phyloP scores from a whole-genome alignment of 2,888 invertebrate species.

The Rhamphomyia laevipes region DNA sequence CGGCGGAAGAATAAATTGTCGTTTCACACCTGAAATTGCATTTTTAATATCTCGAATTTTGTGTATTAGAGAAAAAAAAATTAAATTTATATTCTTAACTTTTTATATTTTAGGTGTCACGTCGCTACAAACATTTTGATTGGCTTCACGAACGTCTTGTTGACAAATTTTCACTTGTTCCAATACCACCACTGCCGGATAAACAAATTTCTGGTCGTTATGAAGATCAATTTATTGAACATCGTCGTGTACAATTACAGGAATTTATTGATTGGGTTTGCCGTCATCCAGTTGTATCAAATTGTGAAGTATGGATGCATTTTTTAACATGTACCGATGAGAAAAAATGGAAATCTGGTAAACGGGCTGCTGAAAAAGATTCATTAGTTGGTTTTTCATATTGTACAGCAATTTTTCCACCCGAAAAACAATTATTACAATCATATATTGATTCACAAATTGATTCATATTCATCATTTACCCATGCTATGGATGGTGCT shows the following conservation, averaged over 20 bases:
- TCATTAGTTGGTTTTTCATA: slow-evolving; percentile 80
- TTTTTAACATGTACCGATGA: slow-evolving; percentile 96
- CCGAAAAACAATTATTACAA: slow-evolving; percentile 63
- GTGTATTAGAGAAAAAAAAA: not conserved
- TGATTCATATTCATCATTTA: slow-evolving; percentile 72
- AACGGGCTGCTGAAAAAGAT: slow-evolving; percentile 90
- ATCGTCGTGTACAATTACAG: slow-evolving; percentile 85
- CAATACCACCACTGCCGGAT: slow-evolving; percentile 94
- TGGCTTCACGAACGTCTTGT: slow-evolving; percentile 92
- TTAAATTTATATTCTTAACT: slow-evolving; percentile 3
- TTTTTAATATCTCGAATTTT: not conserved
- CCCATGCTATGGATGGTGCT: slow-evolving; percentile 75
- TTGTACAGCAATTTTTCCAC: slow-evolving; percentile 78
- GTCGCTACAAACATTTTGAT: slow-evolving; percentile 98
- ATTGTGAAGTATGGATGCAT: slow-evolving; percentile 89
- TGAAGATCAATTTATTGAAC: slow-evolving; percentile 94
- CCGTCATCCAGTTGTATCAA: slow-evolving; percentile 87
- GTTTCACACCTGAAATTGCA: not conserved
- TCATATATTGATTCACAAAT: slow-evolving; percentile 69
- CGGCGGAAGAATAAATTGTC: not conserved
- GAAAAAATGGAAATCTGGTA: slow-evolving; percentile 94
- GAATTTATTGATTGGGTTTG: slow-evolving; percentile 96
- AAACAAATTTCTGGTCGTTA: slow-evolving; percentile 96
- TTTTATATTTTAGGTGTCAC: slow-evolving; percentile 40
- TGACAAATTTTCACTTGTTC: slow-evolving; percentile 88